Evolutionary conservation across 2,888 invertebrate genomes (phyloP), one percentile per base, ranked within the genome.

Genomic region (Cheilosia vernalis): DNA sequence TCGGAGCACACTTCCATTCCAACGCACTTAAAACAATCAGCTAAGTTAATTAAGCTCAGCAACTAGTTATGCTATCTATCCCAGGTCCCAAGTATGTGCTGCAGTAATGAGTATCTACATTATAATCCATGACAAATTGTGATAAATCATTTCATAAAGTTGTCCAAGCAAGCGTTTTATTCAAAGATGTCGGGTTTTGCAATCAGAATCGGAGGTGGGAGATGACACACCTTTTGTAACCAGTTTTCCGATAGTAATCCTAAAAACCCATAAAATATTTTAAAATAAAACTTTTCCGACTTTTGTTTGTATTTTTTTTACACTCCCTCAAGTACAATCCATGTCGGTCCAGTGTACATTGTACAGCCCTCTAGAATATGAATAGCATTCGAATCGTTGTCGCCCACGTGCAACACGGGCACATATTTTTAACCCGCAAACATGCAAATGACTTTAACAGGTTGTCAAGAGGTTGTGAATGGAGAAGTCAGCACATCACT

Each of bases 361-460:
- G 37, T 77, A 37, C 66, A 67, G 51, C 63, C 78, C 61, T 53
- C 58, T 72, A 33, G 40, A 51, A 49, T 60, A 24, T 72, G 70
- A 66, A 56, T 64, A 51, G 24, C 40, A 61, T 72, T 78, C 19
- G 42, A 61, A 64, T 37, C 24, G 10, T 44, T 37, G 9, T 13
- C 60, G 55, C 42, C 67, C 56, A 61, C 30, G 42, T 58, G 44
- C 51, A 51, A 24, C 27, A n/a, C 55, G n/a, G 24, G 10, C 21
- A 51, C 15, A 19, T 10, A 56, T 73, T 56, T 83, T 79, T 40
- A 44, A 47, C 69, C 49, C 30, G 30, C 30, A 44, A 63, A 58
- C 60, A 84, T 84, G 84, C 64, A 74, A 69, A 58, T 84, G 84
- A 84, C 84, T 84, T 84, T 30, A 84, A 84, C 64, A 80, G 60